These are phyloP conservation scores for Drosophila pandora DNA, from an alignment of 1,140 invertebrate genomes.

Conservation along the genomic window DNA sequence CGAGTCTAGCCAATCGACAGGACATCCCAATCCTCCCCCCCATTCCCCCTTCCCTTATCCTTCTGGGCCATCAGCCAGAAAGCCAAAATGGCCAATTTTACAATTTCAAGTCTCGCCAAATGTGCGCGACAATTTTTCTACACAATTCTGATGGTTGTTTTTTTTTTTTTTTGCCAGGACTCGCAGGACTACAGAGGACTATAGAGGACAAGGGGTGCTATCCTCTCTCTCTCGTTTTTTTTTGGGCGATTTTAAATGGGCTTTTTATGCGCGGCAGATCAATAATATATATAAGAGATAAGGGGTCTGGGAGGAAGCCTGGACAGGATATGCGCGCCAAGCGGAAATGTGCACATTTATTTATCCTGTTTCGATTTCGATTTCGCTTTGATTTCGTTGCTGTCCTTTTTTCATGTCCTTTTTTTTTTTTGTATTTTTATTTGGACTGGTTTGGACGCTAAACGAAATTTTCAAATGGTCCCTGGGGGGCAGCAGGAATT, in stretches of 20 bases:
- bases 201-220: background rate
- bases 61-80: constrained; percentile 50
- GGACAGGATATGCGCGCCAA: constrained; percentile 80
- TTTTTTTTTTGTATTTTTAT: constrained; percentile 34
- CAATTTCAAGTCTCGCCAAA: constrained; percentile 60
- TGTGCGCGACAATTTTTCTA: constrained; percentile 71
- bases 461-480: constrained; percentile 48
- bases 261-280: constrained; percentile 81
- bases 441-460: constrained; percentile 32
- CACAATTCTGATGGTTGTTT: constrained; percentile 35
- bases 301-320: constrained; percentile 57
- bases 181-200: background rate
- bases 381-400: constrained; percentile 73
- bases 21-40: background rate
- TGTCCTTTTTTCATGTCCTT: constrained; percentile 8
- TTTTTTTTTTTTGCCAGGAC: constrained; percentile 6
- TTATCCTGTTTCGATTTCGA: constrained; percentile 82
- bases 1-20: constrained; percentile 37
- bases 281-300: constrained; percentile 76
- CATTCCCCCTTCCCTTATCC: too few relatives aligned
- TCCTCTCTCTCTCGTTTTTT: constrained; percentile 1
- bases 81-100: constrained; percentile 80
- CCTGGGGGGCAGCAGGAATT: constrained; percentile 4
- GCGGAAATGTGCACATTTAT: constrained; percentile 82
- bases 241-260: constrained; percentile 72